A percentile compares a stretch with the other conserved stretches of the same genome.
phyloP scores from a whole-genome alignment of 2,888 invertebrate species.

The Malachius bipustulatus region DNA sequence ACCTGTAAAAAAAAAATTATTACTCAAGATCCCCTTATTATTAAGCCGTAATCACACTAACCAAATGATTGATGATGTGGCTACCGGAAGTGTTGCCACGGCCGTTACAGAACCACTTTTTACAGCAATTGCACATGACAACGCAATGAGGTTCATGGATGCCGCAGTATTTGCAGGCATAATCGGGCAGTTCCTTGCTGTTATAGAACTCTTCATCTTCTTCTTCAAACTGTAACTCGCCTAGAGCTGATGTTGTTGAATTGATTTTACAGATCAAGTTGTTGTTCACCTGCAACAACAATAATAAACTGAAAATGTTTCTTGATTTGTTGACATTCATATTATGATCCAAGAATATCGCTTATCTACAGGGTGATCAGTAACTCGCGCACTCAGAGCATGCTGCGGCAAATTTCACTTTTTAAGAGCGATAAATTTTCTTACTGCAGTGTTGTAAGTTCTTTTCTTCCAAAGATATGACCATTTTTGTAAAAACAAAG shows the following conservation, averaged over 20 bases:
- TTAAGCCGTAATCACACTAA: constrained; percentile 33
- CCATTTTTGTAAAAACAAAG: too few species aligned
- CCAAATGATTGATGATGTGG: constrained; percentile 97
- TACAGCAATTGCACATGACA: constrained; percentile 96
- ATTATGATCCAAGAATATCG: too few species aligned
- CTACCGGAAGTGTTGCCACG: constrained; percentile 96
- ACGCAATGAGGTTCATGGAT: constrained; percentile 96
- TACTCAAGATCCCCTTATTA: neutral
- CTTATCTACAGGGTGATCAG: too few species aligned
- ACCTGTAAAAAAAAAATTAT: constrained; percentile 24
- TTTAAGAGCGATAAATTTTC: too few species aligned
- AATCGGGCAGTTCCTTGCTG: constrained; percentile 79
- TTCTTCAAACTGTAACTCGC: constrained; percentile 90
- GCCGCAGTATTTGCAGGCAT: constrained; percentile 98
- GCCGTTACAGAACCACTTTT: constrained; percentile 99
- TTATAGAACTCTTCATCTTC: constrained; percentile 84
- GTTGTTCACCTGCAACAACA: constrained; percentile 34
- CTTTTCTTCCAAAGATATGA: too few species aligned
- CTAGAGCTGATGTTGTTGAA: constrained; percentile 60
- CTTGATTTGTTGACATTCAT: too few species aligned
- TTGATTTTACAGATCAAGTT: constrained; percentile 52
- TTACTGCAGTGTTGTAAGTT: too few species aligned
- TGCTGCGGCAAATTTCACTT: too few species aligned
- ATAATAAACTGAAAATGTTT: too few species aligned
- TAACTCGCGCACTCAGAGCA: too few species aligned